phyloP scores from a whole-genome alignment of 2,888 invertebrate species.

The Heliconius erato region DNA sequence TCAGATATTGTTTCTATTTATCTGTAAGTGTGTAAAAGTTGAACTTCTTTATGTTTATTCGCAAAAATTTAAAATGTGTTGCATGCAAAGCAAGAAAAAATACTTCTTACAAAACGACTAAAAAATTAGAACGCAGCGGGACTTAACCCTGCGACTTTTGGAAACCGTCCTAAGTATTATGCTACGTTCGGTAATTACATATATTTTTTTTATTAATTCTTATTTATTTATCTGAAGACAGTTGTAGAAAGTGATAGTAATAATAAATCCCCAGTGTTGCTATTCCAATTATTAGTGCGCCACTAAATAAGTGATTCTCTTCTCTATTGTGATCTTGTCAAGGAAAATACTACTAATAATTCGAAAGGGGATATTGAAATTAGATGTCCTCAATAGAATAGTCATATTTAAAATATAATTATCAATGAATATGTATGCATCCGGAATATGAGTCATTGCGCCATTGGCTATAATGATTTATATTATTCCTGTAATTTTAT shows the following conservation, averaged over 20 bases:
- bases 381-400: slow-evolving; percentile 25
- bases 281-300: background rate
- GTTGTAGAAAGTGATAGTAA: background rate
- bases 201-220: background rate
- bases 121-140: no score
- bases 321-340: background rate
- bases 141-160: no score
- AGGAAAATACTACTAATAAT: slow-evolving; percentile 30
- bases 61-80: background rate
- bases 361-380: slow-evolving; percentile 30
- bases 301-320: background rate
- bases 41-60: background rate
- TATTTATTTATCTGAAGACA: background rate
- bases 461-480: background rate
- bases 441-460: slow-evolving; percentile 61
- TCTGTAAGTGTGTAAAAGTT: background rate
- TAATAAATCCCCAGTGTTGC: background rate
- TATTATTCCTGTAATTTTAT: background rate
- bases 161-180: no score
- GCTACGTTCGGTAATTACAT: background rate
- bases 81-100: background rate
- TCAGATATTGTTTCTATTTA: slow-evolving; percentile 6
- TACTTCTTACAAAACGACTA: background rate
- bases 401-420: slow-evolving; percentile 42
- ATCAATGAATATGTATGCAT: slow-evolving; percentile 56